Evolutionary conservation across 2,888 invertebrate species (phyloP).

Genomic region (Limenitis arthemis): DNA sequence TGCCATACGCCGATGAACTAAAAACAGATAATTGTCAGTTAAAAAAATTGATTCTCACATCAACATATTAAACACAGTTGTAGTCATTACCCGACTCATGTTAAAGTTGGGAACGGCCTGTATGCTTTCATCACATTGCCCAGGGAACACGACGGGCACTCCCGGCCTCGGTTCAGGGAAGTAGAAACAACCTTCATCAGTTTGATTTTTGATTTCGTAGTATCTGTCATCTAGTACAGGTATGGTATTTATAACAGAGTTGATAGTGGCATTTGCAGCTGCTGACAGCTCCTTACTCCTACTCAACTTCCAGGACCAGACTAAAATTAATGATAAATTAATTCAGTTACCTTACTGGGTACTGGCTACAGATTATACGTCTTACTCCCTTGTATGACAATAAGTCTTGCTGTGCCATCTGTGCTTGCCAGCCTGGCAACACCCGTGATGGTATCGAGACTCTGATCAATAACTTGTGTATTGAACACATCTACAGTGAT

Average conservation of each 20-base stretch:
- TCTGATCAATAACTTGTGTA: slow-evolving; percentile 37
- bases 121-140: slow-evolving; percentile 44
- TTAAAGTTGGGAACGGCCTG: slow-evolving; percentile 38
- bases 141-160: slow-evolving; percentile 43
- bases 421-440: slow-evolving; percentile 51
- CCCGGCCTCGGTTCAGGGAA: slow-evolving; percentile 40
- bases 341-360: neutral
- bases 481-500: slow-evolving; percentile 32
- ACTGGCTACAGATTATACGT: too few relatives aligned
- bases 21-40: slow-evolving; percentile 8
- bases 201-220: slow-evolving; percentile 36
- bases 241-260: slow-evolving; percentile 28
- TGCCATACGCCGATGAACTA: slow-evolving; percentile 44
- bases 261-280: slow-evolving; percentile 9
- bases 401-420: slow-evolving; percentile 55
- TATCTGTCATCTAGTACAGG: slow-evolving; percentile 40
- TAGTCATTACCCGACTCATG: slow-evolving; percentile 29
- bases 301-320: slow-evolving; percentile 50
- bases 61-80: too few relatives aligned
- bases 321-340: slow-evolving; percentile 30
- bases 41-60: neutral
- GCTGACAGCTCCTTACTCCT: slow-evolving; percentile 34
- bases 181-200: slow-evolving; percentile 45
- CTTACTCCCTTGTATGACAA: too few relatives aligned
- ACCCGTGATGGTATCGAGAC: slow-evolving; percentile 35